Conservation (phyloP, 2,888 invertebrate species). For the Teleogryllus oceanicus region DNA sequence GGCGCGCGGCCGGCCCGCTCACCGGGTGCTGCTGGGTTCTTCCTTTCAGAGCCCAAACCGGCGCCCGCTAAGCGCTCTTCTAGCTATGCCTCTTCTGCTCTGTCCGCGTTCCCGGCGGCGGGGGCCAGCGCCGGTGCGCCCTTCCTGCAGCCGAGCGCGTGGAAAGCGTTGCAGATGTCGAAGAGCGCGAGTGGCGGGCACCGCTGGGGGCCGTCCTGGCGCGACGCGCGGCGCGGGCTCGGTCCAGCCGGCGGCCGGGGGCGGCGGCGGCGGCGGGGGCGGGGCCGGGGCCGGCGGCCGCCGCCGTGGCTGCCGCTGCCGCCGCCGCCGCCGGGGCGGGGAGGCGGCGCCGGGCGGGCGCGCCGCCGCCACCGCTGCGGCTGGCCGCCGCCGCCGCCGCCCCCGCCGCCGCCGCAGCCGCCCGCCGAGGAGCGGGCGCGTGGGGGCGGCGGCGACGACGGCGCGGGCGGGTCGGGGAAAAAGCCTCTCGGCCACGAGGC, state of each 20-base stretch:
- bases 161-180: conserved; percentile 38
- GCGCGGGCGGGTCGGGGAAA: not conserved
- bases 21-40: conserved; percentile 32
- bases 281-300: not conserved
- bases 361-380: not conserved
- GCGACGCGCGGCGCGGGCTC: too few species aligned
- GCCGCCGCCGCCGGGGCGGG: not conserved
- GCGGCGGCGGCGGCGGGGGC: not conserved
- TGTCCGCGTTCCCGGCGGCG: conserved; percentile 29
- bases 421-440: not conserved
- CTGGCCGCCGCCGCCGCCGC: conserved; percentile 1
- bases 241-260: conserved; percentile 42
- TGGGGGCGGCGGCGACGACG: not conserved
- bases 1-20: too few species aligned
- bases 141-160: conserved; percentile 34
- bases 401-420: not conserved
- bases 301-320: conserved; percentile 2
- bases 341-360: not conserved
- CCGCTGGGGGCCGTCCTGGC: too few species aligned
- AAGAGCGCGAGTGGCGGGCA: conserved; percentile 38
- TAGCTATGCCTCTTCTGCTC: conserved; percentile 33
- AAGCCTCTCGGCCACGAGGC: too few species aligned
- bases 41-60: conserved; percentile 35
- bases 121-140: conserved; percentile 25
- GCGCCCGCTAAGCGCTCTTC: conserved; percentile 30